Conservation (phyloP, 23 tunicate species). For the Halocynthia roretzi region DNA sequence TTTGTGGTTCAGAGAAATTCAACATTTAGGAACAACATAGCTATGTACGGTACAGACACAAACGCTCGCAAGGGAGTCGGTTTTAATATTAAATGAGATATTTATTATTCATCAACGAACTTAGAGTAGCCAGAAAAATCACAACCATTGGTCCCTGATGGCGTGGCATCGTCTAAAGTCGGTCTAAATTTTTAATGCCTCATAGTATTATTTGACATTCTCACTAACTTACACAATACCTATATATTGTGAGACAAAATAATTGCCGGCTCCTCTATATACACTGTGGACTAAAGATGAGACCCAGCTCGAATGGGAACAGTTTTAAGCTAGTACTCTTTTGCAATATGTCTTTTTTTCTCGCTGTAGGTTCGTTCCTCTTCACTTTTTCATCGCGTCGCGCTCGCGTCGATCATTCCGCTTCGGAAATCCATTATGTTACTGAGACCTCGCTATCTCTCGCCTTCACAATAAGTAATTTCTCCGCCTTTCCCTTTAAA, state of each 20-base stretch:
- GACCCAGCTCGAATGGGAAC: no score
- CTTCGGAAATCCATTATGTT: not conserved
- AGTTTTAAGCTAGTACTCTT: no score
- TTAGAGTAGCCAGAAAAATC: not conserved
- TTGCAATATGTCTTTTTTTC: conserved; percentile 2
- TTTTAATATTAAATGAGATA: conserved; percentile 34
- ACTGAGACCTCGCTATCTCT: not conserved
- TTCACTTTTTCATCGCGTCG: conserved; percentile 1
- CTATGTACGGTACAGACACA: not conserved
- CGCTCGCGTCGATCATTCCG: not conserved
- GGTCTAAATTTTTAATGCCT: no score
- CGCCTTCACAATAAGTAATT: not conserved
- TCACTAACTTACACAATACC: no score
- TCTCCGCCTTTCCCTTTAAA: conserved; percentile 1
- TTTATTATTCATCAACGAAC: conserved; percentile 34
- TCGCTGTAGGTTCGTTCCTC: not conserved
- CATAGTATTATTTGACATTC: no score
- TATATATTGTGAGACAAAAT: no score
- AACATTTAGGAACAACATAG: no score
- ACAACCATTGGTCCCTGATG: not conserved
- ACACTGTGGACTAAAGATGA: no score
- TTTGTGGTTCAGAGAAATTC: no score
- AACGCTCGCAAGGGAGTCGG: conserved; percentile 33
- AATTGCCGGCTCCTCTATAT: no score
- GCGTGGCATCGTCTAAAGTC: no score